Evolutionary conservation across 2,113 vertebrate genomes (phyloP).

Genomic region (Pardalotus punctatus): DNA sequence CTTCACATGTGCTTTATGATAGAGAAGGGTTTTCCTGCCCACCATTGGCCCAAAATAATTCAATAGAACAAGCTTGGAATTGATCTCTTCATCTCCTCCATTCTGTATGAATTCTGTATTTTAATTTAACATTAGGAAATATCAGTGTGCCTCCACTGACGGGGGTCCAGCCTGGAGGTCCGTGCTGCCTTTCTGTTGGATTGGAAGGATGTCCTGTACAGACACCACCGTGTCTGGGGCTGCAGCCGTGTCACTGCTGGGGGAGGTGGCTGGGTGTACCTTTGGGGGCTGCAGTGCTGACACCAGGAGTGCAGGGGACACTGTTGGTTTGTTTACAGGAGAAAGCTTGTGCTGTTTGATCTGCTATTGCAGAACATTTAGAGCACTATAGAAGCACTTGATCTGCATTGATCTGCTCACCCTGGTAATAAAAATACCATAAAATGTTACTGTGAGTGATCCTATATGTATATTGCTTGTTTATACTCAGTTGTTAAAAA

Average conservation of each 20-base stretch:
- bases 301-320: background rate
- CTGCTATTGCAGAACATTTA: background rate
- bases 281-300: background rate
- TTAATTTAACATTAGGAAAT: background rate
- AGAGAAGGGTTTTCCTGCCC: background rate
- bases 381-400: background rate
- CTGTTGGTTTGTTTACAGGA: background rate
- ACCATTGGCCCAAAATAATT: background rate
- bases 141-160: background rate
- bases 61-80: background rate
- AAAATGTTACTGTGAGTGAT: background rate
- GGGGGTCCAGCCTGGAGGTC: background rate
- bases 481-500: background rate
- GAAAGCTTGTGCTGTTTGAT: background rate
- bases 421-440: background rate
- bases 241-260: background rate
- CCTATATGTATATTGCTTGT: background rate
- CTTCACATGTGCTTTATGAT: background rate
- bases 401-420: background rate
- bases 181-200: background rate
- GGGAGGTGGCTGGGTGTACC: accelerated
- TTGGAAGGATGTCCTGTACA: background rate
- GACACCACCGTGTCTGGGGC: background rate
- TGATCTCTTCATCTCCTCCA: background rate
- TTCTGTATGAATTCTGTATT: background rate